phyloP scores from a whole-genome alignment of 30 jellyfish, hydroid and myxozoan species.

The Aurelia sp. region DNA sequence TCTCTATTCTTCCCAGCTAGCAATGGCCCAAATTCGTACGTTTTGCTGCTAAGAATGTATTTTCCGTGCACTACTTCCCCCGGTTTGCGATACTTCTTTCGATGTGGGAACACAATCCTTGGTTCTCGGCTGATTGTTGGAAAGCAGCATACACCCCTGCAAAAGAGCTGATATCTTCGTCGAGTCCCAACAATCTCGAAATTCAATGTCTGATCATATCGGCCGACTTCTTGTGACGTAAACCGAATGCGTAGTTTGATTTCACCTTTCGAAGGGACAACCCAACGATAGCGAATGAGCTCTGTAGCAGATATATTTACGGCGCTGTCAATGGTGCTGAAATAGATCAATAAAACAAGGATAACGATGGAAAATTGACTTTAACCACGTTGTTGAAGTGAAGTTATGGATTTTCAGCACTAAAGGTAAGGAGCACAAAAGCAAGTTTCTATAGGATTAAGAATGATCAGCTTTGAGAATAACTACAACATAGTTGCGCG shows the following conservation, averaged over 20 bases:
- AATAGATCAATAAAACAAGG: background rate
- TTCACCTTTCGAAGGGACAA: slow-evolving; percentile 70
- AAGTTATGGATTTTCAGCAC: too few species aligned
- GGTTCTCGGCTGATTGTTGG: slow-evolving; percentile 98
- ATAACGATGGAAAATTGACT: background rate
- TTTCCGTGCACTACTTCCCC: slow-evolving; percentile 89
- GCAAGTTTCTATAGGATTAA: too few species aligned
- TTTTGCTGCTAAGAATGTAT: slow-evolving; percentile 77
- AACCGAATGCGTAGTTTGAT: slow-evolving; percentile 73
- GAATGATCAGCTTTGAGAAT: too few species aligned
- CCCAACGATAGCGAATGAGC: slow-evolving; percentile 89
- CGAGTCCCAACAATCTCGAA: slow-evolving; percentile 95
- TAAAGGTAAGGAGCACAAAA: too few species aligned
- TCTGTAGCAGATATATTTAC: slow-evolving; percentile 26
- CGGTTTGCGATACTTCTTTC: slow-evolving; percentile 84
- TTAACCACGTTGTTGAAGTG: too few species aligned
- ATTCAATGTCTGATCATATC: slow-evolving; percentile 88
- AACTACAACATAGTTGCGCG: too few species aligned
- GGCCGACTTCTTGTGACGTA: slow-evolving; percentile 89
- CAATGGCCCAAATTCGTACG: slow-evolving; percentile 93
- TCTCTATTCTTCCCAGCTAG: slow-evolving; percentile 98
- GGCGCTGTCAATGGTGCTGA: slow-evolving; percentile 58
- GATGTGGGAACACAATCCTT: slow-evolving; percentile 91
- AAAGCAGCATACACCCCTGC: slow-evolving; percentile 95
- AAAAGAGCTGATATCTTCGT: slow-evolving; percentile 88